Evolutionary conservation across 2,888 invertebrate species (phyloP), one percentile per base, ranked within the genome.

Genomic region (Drosophila aldrichi): DNA sequence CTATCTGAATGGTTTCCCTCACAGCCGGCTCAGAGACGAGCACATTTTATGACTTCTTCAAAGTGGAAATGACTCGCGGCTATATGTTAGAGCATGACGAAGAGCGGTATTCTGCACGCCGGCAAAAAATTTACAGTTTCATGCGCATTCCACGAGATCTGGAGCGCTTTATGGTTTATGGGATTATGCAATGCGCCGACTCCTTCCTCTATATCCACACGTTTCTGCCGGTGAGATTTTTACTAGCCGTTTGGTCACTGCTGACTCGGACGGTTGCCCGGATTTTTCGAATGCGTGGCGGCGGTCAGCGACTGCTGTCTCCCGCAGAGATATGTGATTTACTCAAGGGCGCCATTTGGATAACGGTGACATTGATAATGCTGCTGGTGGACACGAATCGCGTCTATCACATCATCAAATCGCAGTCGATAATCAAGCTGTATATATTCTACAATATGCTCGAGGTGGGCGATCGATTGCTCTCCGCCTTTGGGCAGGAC

Each of bases 391-490:
- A 99, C 92, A 98, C 98, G 44, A 99, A 98, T 82, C 97, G 99
- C 95, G 96, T 99, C 94, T 99, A 99, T 93, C 99, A 99, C 93
- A 94, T 99, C 87, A 97, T 98, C 51, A 98, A 98, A 92, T 98
- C 98, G 89, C 99, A 99, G 92, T 98, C 99, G 79, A 98, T 99
- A 74, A 99, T 99, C 93, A 99, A 99, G 92, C 94, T 99, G 79
- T 99, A 99, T 92, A 98, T 99, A 92, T 99, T 99, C 94, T 99
- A 98, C 93, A 99, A 99, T 92, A 99, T 99, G 98, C 94, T 99
- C 69, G 99, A 99, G 94, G 98, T 98, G 57, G 98, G 98, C 16
- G 99, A 99, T 93, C 95, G 98, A 75, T 93, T 99, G 78, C 96
- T 99, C 91, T 98, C 98, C 65, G 98, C 98, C 38, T 98, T 98